Conservation (phyloP, 2,113 vertebrate genomes). For the Lota lota region DNA sequence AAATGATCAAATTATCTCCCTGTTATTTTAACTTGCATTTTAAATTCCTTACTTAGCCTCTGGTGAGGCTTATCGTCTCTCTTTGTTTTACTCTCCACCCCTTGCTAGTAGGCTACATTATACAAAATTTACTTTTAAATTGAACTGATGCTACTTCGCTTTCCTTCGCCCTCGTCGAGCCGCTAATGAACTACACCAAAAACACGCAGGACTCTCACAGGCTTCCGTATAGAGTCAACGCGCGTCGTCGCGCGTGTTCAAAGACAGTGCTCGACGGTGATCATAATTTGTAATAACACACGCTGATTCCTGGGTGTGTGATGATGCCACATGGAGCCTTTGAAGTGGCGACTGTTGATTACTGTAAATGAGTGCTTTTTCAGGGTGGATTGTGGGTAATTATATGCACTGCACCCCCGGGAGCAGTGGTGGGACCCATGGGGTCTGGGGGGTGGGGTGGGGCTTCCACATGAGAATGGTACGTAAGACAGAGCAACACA, state of each 20-base stretch:
- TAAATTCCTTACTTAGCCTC: conserved; percentile 65
- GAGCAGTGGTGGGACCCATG: conserved; percentile 68
- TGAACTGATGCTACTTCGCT: conserved; percentile 30
- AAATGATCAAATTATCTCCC: conserved; percentile 71
- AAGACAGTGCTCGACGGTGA: conserved; percentile 56
- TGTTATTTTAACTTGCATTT: conserved; percentile 55
- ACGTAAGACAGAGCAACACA: conserved; percentile 72
- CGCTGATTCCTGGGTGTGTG: conserved; percentile 55
- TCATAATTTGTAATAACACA: conserved; percentile 72
- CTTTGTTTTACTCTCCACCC: background rate
- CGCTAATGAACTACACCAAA: conserved; percentile 45
- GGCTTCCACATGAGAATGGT: conserved; percentile 68
- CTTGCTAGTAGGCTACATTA: conserved; percentile 34
- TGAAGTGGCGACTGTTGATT: conserved; percentile 76
- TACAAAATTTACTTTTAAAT: conserved; percentile 54
- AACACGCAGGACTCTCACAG: conserved; percentile 31
- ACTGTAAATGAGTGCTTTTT: conserved; percentile 77
- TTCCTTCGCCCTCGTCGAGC: conserved; percentile 56
- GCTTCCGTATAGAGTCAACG: conserved; percentile 44
- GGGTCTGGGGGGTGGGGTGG: conserved; percentile 38
- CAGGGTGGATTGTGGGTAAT: conserved; percentile 78
- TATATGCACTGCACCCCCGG: conserved; percentile 74
- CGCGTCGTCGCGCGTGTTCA: conserved; percentile 43
- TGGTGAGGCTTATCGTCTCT: conserved; percentile 45
- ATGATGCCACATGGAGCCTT: conserved; percentile 71